Evolutionary conservation across 2,888 invertebrate species (phyloP).

Genomic region (Octonoba sinensis): DNA sequence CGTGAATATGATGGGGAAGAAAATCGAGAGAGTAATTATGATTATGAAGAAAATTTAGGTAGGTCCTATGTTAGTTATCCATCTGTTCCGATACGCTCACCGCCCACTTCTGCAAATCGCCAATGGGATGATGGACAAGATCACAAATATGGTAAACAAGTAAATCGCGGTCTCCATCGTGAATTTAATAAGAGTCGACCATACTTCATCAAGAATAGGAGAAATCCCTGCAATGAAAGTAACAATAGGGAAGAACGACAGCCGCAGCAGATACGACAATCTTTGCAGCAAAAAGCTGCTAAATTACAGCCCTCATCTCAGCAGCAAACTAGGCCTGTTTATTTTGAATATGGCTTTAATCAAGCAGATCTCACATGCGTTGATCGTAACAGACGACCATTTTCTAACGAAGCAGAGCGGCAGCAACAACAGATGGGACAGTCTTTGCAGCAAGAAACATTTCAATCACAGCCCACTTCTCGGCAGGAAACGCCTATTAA

Average conservation of each 20-base stretch:
- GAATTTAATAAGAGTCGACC: conserved; percentile 2
- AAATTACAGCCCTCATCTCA: neutral
- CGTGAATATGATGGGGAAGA: neutral
- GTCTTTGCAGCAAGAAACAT: too few relatives aligned
- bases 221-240: conserved; percentile 1
- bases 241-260: neutral
- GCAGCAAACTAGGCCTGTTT: neutral
- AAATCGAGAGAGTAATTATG: neutral
- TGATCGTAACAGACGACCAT: neutral
- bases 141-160: conserved; percentile 8
- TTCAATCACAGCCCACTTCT: too few relatives aligned
- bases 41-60: neutral
- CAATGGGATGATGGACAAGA: conserved; percentile 5
- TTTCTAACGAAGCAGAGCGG: too few relatives aligned
- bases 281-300: neutral
- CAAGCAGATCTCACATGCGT: neutral
- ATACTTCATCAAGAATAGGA: neutral
- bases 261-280: neutral
- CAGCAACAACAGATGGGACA: too few relatives aligned
- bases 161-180: conserved; percentile 18
- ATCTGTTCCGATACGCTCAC: neutral
- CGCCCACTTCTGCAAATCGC: neutral
- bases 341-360: neutral
- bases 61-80: neutral
- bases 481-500: neutral